Percentiles rank a stretch among this genome's conserved stretches.
phyloP scores from a whole-genome alignment of 2,113 vertebrate species.

The Poeciliopsis prolifica region DNA sequence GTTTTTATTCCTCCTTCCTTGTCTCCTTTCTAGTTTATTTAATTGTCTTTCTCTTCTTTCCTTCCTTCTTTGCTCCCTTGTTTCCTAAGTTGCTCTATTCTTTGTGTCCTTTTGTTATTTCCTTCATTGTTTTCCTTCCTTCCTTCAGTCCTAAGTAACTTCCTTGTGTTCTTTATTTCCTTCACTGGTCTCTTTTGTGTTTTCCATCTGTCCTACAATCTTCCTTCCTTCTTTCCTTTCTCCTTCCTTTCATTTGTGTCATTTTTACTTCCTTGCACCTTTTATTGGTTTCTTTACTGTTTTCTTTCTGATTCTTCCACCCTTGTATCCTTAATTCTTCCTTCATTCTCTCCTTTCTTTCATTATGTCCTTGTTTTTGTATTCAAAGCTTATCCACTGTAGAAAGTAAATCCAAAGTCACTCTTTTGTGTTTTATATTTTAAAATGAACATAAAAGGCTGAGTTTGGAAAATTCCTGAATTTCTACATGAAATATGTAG shows the following conservation, averaged over 20 bases:
- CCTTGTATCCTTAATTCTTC: constrained; percentile 50
- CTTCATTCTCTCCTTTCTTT: constrained; percentile 3
- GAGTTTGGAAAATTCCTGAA: not conserved
- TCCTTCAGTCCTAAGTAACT: not conserved
- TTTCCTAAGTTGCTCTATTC: not conserved
- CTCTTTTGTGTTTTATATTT: not conserved
- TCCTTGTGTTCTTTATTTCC: too few species aligned
- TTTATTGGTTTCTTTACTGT: too few species aligned
- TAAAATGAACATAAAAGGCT: not conserved
- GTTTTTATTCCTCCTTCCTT: constrained; percentile 5
- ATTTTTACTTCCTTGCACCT: not conserved
- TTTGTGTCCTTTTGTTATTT: not conserved
- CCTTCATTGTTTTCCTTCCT: not conserved
- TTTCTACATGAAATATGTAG: not conserved
- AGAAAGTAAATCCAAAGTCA: not conserved
- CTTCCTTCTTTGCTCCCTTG: constrained; percentile 48
- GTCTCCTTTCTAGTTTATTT: too few species aligned
- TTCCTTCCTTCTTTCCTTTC: not conserved
- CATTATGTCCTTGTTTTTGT: not conserved
- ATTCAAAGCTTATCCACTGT: not conserved
- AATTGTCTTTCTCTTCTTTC: not conserved
- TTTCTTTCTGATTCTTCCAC: not conserved
- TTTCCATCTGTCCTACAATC: constrained; percentile 33
- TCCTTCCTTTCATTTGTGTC: not conserved
- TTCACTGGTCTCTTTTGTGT: too few species aligned